Conservation (phyloP, 2,113 vertebrate species). For the Hippocampus mohnikei region DNA sequence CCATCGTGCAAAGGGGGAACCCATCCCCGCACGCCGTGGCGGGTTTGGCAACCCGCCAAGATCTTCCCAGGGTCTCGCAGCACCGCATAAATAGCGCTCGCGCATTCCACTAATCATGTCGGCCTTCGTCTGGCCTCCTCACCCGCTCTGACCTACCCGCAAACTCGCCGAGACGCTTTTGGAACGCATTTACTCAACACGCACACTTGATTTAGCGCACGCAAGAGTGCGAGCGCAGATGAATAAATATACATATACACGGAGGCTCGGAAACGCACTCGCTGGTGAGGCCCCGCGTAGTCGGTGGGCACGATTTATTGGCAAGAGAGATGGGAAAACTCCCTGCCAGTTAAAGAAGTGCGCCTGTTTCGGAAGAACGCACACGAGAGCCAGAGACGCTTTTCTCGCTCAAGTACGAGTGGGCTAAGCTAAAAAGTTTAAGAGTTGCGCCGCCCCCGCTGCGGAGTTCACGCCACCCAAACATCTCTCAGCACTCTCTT, state of each 20-base stretch:
- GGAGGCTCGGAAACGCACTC: background rate
- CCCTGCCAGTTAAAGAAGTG: conserved; percentile 4
- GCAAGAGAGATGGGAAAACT: conserved; percentile 21
- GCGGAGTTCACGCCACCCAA: conserved; percentile 28
- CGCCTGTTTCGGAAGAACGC: conserved; percentile 1
- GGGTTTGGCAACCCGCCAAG: conserved; percentile 45
- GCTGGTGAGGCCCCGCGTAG: conserved; percentile 2
- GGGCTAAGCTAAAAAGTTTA: conserved; percentile 4
- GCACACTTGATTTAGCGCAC: conserved; percentile 7
- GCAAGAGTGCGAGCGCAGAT: background rate
- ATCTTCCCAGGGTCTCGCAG: conserved; percentile 47
- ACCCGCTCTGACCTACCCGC: conserved; percentile 43
- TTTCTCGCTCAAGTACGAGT: background rate
- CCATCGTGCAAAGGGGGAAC: conserved; percentile 32
- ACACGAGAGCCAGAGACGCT: conserved; percentile 3
- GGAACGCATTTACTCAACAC: background rate
- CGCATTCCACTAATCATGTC: conserved; percentile 46
- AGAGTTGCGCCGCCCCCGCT: background rate
- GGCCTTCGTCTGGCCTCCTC: conserved; percentile 29
- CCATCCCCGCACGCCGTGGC: conserved; percentile 19
- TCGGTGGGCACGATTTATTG: conserved; percentile 22
- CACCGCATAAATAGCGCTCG: conserved; percentile 44
- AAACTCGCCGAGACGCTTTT: conserved; percentile 10
- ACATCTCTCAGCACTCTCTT: conserved; percentile 41
- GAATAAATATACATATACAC: conserved; percentile 8